Base-by-base conservation (phyloP, 2,888 invertebrate genomes). In the Galeopsomyia nigrocyanea region DNA sequence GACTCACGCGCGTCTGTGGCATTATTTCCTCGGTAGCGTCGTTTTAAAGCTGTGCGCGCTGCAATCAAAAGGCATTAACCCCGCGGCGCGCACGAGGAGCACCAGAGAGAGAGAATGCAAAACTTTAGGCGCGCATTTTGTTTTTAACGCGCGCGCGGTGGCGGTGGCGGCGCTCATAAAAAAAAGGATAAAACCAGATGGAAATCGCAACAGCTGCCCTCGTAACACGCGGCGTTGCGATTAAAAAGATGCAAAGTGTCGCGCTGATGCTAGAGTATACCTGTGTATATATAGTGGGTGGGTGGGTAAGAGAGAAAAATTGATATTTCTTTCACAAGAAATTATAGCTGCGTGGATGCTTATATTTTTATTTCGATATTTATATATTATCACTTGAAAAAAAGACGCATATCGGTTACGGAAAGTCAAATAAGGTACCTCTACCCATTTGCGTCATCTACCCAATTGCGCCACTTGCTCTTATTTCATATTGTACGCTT, bases 41-140 rank as follows among this genome's bases (percentile, higher is more conserved):
- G 55, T 68, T 68, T 61, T 68, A 68, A 61, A 26, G 22, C 39
- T 39, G 26, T 26, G 61, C 46, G 49, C 46, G 39, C 22, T 19
- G 68, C 68, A 57, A 69, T 61, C 68, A 69, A 49, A 31, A 69
- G 56, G 55, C 56, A 69, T 63, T 62, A 62, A 39, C 49, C 21
- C 46, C 39, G 49, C 47, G 50, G 39, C 39, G 39, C 60, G 26
- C 56, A 56, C 56, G 55, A 22, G 56, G 22, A 56, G 56, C 31
- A 56, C 56, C 39, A 39, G 26, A 49, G 57, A 51, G n/a, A 53
- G 10, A 16, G 49, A 49, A 68, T 31, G 56, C 56, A 68, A 62
- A 68, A 62, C 49, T 62, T 46, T 21, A 39, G 39, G 47, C 17
- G 22, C 26, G n/a, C n/a, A n/a, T 47, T 57, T 19, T 39, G 46